Evolutionary conservation across 2,888 invertebrate species (phyloP).

Genomic region (Zhuqinia jingwanae): DNA sequence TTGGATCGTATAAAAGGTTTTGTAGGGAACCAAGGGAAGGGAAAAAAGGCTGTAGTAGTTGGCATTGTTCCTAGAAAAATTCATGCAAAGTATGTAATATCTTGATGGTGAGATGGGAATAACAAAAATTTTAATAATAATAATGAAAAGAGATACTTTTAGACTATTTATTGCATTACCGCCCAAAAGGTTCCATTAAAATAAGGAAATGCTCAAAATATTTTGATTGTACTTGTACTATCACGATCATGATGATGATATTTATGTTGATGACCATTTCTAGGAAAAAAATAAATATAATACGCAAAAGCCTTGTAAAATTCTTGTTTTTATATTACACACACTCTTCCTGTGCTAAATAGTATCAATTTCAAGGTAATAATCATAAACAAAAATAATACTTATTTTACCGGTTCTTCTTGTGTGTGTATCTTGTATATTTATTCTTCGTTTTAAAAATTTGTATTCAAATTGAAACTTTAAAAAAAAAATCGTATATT

Average conservation of each 20-base stretch:
- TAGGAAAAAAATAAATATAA: slow-evolving; percentile 6
- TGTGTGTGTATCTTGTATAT: no score
- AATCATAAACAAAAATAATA: slow-evolving; percentile 22
- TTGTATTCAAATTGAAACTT: slow-evolving; percentile 8
- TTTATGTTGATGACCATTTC: background rate
- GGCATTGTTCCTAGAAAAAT: slow-evolving; percentile 58
- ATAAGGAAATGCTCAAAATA: slow-evolving; percentile 63
- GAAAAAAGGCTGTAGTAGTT: slow-evolving; percentile 50
- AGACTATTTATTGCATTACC: slow-evolving; percentile 51
- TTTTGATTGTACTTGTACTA: slow-evolving; percentile 10
- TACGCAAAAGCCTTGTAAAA: background rate
- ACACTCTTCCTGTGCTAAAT: slow-evolving; percentile 34
- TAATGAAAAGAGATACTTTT: slow-evolving; percentile 29
- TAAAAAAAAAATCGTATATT: background rate
- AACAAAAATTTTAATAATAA: no score
- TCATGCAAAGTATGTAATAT: slow-evolving; percentile 15
- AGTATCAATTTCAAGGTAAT: slow-evolving; percentile 20
- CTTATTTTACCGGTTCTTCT: background rate
- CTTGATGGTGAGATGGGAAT: slow-evolving; percentile 23
- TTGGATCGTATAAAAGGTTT: slow-evolving; percentile 25
- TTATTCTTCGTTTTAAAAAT: background rate
- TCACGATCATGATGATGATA: background rate
- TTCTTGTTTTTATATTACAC: background rate
- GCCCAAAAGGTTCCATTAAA: slow-evolving; percentile 65
- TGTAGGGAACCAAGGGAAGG: no score